Conservation (phyloP, 2,113 vertebrate species). For the Tyrannus savana region DNA sequence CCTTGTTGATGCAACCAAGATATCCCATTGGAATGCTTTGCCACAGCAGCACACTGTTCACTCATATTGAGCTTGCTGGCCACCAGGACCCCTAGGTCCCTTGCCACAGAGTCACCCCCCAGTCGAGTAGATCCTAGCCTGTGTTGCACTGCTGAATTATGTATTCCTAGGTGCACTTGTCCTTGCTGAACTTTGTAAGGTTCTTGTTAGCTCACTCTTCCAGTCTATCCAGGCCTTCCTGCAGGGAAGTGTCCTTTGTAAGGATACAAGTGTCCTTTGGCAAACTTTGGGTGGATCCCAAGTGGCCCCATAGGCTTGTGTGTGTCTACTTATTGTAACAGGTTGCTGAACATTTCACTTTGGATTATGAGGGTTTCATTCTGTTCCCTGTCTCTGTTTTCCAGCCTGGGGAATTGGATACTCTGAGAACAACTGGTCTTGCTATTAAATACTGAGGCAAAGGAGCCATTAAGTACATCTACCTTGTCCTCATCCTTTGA, state of each 20-base stretch:
- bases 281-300: neutral
- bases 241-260: neutral
- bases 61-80: neutral
- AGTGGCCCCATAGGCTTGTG: neutral
- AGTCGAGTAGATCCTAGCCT: neutral
- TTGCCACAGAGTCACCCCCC: neutral
- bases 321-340: neutral
- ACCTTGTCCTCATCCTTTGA: neutral
- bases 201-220: neutral
- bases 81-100: neutral
- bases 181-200: neutral
- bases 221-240: neutral
- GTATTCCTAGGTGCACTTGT: neutral
- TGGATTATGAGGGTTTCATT: neutral
- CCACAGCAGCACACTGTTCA: neutral
- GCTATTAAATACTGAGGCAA: neutral
- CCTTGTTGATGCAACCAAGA: neutral
- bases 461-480: neutral
- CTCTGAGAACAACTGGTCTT: neutral
- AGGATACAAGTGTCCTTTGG: neutral
- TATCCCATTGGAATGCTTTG: neutral
- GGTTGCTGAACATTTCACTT: fast-evolving
- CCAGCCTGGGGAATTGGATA: neutral
- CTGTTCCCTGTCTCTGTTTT: neutral
- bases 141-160: neutral